A percentile compares a stretch with the other conserved stretches of the same genome.
Conservation (phyloP, 1,140 invertebrate genomes). For the Zaprionus tsacasi region DNA sequence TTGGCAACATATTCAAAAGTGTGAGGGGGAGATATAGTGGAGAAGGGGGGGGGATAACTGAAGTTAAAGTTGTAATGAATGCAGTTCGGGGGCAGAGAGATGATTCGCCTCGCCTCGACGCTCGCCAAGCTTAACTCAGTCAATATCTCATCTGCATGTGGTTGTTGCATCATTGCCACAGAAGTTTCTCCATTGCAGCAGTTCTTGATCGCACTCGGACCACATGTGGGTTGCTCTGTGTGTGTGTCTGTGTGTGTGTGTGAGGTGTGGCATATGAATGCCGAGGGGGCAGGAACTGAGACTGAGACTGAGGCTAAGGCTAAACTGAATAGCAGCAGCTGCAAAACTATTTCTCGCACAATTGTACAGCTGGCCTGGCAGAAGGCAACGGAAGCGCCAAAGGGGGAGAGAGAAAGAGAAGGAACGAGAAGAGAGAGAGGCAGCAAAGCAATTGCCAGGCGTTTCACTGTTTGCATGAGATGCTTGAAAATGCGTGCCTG, state of each 20-base stretch:
- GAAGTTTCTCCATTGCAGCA: conserved; percentile 34
- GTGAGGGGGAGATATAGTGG: neutral
- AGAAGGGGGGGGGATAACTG: neutral
- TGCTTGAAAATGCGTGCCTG: conserved; percentile 66
- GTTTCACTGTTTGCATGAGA: conserved; percentile 64
- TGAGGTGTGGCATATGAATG: conserved; percentile 16
- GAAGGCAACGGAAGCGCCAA: conserved; percentile 3
- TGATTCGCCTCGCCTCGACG: conserved; percentile 10
- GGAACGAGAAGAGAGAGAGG: neutral
- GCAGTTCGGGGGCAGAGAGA: conserved; percentile 1
- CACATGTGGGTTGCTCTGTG: conserved; percentile 6
- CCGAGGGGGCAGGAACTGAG: neutral
- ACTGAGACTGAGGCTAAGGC: conserved; percentile 11
- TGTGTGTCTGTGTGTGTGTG: conserved; percentile 15
- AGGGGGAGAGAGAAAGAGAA: neutral
- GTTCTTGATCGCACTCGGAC: conserved; percentile 41
- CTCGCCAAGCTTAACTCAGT: conserved; percentile 14
- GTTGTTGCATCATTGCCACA: conserved; percentile 19
- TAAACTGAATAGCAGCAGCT: conserved; percentile 64
- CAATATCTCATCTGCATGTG: conserved; percentile 49
- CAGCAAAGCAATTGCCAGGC: conserved; percentile 15
- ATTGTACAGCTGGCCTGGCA: conserved; percentile 65
- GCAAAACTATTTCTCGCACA: conserved; percentile 80
- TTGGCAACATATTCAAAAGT: neutral
- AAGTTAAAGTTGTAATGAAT: conserved; percentile 10